Conservation (phyloP, 2,797 vertebrate genomes). For the Loriculus beryllinus region DNA sequence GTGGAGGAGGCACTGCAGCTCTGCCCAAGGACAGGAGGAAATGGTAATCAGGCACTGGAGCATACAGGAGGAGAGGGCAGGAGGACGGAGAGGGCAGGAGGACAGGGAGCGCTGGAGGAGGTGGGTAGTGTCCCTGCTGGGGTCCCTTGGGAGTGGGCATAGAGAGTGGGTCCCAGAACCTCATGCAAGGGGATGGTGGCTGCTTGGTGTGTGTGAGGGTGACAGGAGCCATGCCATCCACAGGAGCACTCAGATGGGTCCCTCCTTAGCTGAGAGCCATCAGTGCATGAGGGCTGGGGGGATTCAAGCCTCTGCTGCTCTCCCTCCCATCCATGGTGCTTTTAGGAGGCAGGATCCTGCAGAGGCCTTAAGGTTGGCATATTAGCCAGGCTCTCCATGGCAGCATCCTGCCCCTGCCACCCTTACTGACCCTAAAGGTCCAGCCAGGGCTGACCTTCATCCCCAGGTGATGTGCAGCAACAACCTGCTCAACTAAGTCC, state of each 20-base stretch:
- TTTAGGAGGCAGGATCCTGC: neutral
- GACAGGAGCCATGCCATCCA: fast-evolving
- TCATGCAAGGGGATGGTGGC: fast-evolving
- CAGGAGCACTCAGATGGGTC: neutral
- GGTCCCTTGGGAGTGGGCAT: neutral
- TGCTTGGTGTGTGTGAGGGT: neutral
- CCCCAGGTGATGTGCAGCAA: neutral
- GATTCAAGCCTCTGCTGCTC: neutral
- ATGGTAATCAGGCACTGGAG: neutral
- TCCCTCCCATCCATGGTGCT: neutral
- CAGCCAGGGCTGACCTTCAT: neutral
- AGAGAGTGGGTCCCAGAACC: fast-evolving
- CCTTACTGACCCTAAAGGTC: neutral
- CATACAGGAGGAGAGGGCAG: neutral
- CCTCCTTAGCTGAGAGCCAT: neutral
- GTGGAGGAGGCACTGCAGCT: neutral
- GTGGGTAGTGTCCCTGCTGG: neutral
- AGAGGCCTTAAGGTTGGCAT: neutral
- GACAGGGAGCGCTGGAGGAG: neutral
- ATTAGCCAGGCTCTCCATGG: fast-evolving
- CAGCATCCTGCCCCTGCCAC: neutral
- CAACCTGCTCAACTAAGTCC: neutral
- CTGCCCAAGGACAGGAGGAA: conserved; percentile 19
- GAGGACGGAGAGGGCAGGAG: neutral
- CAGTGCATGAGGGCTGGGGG: fast-evolving